Percentiles rank a stretch among this genome's conserved stretches.
phyloP scores from a whole-genome alignment of 2,113 vertebrate species.

The Tichodroma muraria region DNA sequence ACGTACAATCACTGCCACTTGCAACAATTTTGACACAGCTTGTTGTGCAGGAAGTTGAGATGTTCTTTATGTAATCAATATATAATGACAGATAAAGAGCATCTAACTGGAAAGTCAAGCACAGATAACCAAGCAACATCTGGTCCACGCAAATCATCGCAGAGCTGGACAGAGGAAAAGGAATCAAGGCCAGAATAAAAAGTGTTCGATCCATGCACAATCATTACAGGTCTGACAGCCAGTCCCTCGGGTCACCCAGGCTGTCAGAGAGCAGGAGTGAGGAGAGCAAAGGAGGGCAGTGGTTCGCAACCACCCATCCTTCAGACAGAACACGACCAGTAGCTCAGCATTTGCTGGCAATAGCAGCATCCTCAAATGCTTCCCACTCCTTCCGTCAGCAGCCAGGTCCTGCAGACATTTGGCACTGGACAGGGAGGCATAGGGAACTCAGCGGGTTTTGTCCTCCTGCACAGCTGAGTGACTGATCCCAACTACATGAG shows the following conservation, averaged over 20 bases:
- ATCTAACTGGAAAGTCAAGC: neutral
- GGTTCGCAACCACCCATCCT: neutral
- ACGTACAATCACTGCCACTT: neutral
- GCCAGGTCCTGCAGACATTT: neutral
- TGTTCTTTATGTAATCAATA: conserved; percentile 26
- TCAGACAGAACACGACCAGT: neutral
- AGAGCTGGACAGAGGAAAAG: neutral
- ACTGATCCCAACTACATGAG: neutral
- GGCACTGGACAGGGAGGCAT: neutral
- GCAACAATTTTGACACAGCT: neutral
- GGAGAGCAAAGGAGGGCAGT: neutral
- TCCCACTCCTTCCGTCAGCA: neutral
- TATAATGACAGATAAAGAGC: neutral
- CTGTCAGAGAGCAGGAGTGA: neutral
- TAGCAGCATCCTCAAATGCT: neutral
- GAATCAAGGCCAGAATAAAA: neutral
- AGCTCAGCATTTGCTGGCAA: neutral
- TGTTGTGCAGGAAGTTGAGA: neutral
- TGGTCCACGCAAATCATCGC: neutral
- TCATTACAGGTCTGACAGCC: neutral
- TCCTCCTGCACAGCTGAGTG: neutral
- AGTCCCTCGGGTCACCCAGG: neutral
- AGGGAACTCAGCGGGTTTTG: neutral
- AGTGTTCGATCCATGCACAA: neutral
- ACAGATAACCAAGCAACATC: neutral